A percentile compares a stretch with the other conserved stretches of the same genome.
Evolutionary conservation across 2,888 invertebrate genomes (phyloP).

Genomic region (Cyaniris semiargus): DNA sequence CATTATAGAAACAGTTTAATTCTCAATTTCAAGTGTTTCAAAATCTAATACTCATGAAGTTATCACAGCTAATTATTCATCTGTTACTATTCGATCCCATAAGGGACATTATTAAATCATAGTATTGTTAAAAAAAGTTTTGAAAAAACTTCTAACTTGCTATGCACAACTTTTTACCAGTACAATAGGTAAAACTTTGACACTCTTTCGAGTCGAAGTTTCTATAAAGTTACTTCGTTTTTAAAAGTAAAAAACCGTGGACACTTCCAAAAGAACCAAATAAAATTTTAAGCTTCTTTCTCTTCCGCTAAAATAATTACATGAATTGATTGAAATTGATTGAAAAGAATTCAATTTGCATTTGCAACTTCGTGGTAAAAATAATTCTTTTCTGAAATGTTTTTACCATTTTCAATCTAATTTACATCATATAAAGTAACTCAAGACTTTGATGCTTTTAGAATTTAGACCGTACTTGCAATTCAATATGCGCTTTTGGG

Average conservation of each 20-base stretch:
- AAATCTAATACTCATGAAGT: too few relatives aligned
- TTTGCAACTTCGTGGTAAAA: slow-evolving; percentile 1
- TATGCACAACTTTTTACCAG: background rate
- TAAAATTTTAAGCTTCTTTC: background rate
- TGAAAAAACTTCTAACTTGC: background rate
- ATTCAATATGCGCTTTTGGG: slow-evolving; percentile 21
- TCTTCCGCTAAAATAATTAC: background rate
- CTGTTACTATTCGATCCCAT: background rate
- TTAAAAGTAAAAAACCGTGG: background rate
- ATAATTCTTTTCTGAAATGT: background rate
- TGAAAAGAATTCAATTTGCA: background rate
- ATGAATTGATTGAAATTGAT: slow-evolving; percentile 6
- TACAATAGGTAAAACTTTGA: background rate
- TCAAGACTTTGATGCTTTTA: slow-evolving; percentile 8
- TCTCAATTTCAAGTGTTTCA: too few relatives aligned
- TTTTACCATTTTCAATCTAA: slow-evolving; percentile 10
- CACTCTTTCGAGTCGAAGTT: background rate
- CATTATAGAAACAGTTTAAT: too few relatives aligned
- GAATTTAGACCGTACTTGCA: slow-evolving; percentile 8
- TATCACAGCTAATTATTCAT: too few relatives aligned
- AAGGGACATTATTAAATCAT: background rate
- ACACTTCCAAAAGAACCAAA: background rate
- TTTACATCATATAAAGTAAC: slow-evolving; percentile 7
- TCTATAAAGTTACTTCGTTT: background rate
- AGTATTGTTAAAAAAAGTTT: background rate